These are phyloP conservation scores for Cercocebus atys DNA, from an alignment of 2,113 vertebrate genomes.

Conservation along the genomic window DNA sequence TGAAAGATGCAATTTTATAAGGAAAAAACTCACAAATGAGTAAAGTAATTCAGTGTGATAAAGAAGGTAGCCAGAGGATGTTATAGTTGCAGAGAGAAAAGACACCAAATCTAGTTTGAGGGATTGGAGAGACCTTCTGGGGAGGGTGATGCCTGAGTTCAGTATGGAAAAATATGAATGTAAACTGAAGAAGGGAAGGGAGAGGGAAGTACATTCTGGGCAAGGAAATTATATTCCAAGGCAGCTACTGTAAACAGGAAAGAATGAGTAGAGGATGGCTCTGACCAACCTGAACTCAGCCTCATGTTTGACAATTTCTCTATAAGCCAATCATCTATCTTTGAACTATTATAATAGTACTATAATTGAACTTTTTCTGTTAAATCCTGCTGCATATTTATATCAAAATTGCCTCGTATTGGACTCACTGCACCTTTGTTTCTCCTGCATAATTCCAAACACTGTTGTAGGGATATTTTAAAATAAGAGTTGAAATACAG, in stretches of 20 bases:
- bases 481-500: not conserved
- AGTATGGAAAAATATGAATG: not conserved
- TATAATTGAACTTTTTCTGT: not conserved
- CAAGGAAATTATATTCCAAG: not conserved
- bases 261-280: not conserved
- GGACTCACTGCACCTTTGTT: not conserved
- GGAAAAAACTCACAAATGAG: not conserved
- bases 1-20: not conserved
- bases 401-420: not conserved
- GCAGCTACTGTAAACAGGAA: not conserved
- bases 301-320: not conserved
- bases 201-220: not conserved
- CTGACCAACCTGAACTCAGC: not conserved
- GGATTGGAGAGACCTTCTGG: not conserved
- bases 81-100: not conserved
- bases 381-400: not conserved
- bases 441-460: constrained; percentile 23
- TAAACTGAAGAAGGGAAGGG: not conserved
- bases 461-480: not conserved
- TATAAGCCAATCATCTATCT: not conserved
- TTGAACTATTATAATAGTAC: not conserved
- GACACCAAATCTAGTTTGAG: not conserved
- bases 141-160: not conserved
- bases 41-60: not conserved
- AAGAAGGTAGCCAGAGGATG: not conserved